Percentiles rank a stretch among this genome's conserved stretches.
phyloP scores from a whole-genome alignment of 2,888 invertebrate species.

The Eurois occulta region DNA sequence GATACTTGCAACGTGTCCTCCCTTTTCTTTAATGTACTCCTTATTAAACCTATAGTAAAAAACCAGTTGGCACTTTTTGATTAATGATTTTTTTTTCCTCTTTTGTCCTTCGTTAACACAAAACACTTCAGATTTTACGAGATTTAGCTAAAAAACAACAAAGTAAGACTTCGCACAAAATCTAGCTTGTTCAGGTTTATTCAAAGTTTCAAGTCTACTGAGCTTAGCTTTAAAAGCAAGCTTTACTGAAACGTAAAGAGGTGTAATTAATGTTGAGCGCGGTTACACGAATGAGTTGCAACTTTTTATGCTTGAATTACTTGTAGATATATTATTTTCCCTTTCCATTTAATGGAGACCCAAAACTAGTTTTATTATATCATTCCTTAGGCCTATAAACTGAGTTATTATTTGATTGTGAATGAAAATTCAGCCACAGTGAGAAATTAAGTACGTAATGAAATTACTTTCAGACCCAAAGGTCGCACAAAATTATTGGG shows the following conservation, averaged over 20 bases:
- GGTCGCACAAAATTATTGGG: constrained; percentile 51
- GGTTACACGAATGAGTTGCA: constrained; percentile 27
- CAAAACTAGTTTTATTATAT: constrained; percentile 8
- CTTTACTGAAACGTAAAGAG: constrained; percentile 33
- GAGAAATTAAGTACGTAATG: constrained; percentile 40
- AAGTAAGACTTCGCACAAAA: constrained; percentile 23
- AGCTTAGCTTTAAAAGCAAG: constrained; percentile 22
- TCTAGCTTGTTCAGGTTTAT: constrained; percentile 24
- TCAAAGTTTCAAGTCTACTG: constrained; percentile 27
- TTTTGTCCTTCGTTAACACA: constrained; percentile 10
- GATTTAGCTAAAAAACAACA: constrained; percentile 24
- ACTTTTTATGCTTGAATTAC: constrained; percentile 9
- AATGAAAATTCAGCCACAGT: constrained; percentile 32
- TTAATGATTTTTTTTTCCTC: constrained; percentile 7
- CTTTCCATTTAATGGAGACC: not conserved
- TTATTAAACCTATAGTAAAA: not conserved
- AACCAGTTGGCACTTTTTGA: constrained; percentile 19
- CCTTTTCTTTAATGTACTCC: not conserved
- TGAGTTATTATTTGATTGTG: constrained; percentile 6
- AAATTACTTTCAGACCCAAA: constrained; percentile 52
- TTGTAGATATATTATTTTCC: constrained; percentile 9
- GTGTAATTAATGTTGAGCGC: constrained; percentile 42
- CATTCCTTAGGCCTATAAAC: not conserved
- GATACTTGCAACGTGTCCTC: not conserved
- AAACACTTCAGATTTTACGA: constrained; percentile 8